These are phyloP conservation scores for Amblyjoppa fuscipennis DNA, from an alignment of 2,888 invertebrate genomes.

Conservation along the genomic window DNA sequence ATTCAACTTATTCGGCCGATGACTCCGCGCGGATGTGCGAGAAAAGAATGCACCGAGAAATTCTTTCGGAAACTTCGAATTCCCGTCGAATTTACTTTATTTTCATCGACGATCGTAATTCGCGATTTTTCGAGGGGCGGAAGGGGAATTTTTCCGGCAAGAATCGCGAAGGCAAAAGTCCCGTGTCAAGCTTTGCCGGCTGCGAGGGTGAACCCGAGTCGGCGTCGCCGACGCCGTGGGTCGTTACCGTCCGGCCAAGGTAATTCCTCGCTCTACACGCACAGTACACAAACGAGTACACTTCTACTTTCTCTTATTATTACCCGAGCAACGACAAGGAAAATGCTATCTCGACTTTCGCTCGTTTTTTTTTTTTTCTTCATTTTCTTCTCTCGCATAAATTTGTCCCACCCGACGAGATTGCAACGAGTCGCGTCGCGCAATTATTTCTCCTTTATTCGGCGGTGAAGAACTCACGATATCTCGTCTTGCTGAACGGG, in stretches of 20 bases:
- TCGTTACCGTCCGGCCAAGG: constrained; percentile 62
- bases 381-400: constrained; percentile 57
- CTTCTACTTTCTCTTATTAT: constrained; percentile 32
- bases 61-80: constrained; percentile 28
- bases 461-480: constrained; percentile 12
- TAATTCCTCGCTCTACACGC: constrained; percentile 55
- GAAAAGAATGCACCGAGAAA: constrained; percentile 9
- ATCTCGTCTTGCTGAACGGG: not conserved
- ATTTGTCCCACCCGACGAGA: constrained; percentile 58
- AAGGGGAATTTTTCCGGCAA: constrained; percentile 11
- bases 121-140: constrained; percentile 44
- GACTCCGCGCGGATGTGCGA: constrained; percentile 6
- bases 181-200: not conserved
- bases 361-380: constrained; percentile 57
- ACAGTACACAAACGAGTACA: constrained; percentile 26
- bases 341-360: constrained; percentile 61
- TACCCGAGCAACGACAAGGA: constrained; percentile 60
- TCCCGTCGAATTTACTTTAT: constrained; percentile 46
- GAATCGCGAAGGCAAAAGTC: constrained; percentile 16
- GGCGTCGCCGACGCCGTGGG: constrained; percentile 40
- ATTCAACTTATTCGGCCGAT: not conserved
- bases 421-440: constrained; percentile 49
- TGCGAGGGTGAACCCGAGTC: constrained; percentile 48
- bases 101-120: constrained; percentile 64
- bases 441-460: constrained; percentile 59